A percentile compares a stretch with the other conserved stretches of the same genome.
Evolutionary conservation across 2,113 vertebrate species (phyloP).

Genomic region (Myiagra hebetior): DNA sequence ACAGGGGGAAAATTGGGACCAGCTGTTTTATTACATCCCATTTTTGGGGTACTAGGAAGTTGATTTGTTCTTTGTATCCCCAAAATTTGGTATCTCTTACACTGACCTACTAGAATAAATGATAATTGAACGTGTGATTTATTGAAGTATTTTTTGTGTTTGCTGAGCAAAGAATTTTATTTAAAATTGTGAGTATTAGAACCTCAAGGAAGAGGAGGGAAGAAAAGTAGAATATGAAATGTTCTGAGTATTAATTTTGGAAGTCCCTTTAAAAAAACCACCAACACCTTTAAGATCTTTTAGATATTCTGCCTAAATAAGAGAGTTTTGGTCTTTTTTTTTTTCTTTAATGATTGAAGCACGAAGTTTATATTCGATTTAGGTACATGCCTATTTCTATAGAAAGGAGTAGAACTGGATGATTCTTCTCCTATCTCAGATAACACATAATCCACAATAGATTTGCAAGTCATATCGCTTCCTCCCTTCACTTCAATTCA

Average conservation of each 20-base stretch:
- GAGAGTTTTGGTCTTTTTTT: background rate
- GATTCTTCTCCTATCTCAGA: background rate
- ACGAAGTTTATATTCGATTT: background rate
- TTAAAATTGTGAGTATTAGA: background rate
- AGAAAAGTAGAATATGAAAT: background rate
- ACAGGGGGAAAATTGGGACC: background rate
- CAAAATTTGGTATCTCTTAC: background rate
- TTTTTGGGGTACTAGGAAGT: fast-evolving
- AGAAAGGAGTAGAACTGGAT: background rate
- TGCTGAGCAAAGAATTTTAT: background rate
- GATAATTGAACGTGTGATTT: background rate
- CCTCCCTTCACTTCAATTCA: background rate
- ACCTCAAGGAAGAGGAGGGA: background rate
- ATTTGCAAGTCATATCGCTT: background rate
- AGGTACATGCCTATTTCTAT: background rate
- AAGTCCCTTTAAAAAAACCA: background rate
- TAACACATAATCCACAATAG: background rate
- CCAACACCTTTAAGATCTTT: background rate
- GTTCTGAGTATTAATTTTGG: background rate
- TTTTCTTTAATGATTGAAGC: background rate
- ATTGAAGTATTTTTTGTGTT: background rate
- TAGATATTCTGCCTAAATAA: background rate
- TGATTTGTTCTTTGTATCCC: background rate
- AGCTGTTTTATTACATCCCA: background rate
- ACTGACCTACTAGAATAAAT: background rate